Base-by-base conservation (phyloP, 2,888 invertebrate species). In the Troides oblongomaculatus region DNA sequence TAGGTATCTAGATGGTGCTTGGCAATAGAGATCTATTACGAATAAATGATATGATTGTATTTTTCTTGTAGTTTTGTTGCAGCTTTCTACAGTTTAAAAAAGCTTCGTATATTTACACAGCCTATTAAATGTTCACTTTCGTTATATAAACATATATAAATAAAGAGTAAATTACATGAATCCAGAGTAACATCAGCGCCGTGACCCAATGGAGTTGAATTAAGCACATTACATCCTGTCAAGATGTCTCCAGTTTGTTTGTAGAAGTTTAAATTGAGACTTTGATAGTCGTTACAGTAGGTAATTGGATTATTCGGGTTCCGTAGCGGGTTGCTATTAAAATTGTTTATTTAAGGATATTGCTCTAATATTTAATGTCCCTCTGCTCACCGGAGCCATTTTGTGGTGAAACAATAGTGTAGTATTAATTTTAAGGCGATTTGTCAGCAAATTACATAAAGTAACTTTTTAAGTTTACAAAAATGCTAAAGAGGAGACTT, bases 261-360 rank as follows among this genome's bases (percentile, higher is more conserved):
- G 70, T 66, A 25, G 58, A 70, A 70, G 66, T 70, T 70, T 70
- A 70, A 70, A 70, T 70, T 70, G 69, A 70, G 62, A 62, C 69
- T 70, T 70, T 70, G 69, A 70, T 70, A 66, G 69, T 70, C 66
- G 65, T 70, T 70, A 58, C 65, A 66, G 62, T 66, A 62, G 58
- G 62, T 70, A 70, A 70, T 70, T 70, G 69, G 66, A 70, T 70
- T 66, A 70, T 66, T 70, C 65, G 66, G 53, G 53, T 62, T 17
- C 66, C 62, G 59, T 56, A 30, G 58, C 60, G 62, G 57, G 39
- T 39, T 59, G 62, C 66, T 62, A 62, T 70, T 70, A 66, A 70
- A 69, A 66, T 70, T 70, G 66, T 62, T 70, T 66, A 62, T 43
- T 58, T 66, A 66, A 62, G 62, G 59, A 36, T 59, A 58, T 59